These are phyloP conservation scores for Noctuana brunneofusca DNA, from an alignment of 2,888 invertebrate species.

Conservation along the genomic window DNA sequence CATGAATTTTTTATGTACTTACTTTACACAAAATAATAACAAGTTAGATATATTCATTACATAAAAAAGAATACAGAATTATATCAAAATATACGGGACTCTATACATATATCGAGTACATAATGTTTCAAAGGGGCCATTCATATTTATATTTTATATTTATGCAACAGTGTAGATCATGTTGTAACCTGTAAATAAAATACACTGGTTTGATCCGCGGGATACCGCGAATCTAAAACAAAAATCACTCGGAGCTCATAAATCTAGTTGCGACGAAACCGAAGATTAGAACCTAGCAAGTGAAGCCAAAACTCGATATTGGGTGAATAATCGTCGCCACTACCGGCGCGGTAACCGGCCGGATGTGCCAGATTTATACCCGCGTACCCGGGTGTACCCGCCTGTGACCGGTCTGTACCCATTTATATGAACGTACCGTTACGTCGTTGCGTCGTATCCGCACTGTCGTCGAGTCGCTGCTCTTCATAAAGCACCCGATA, in stretches of 20 bases:
- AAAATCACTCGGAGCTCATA: constrained; percentile 50
- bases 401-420: constrained; percentile 52
- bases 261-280: constrained; percentile 69
- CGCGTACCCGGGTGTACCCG: constrained; percentile 48
- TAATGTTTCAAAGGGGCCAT: too few relatives aligned
- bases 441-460: constrained; percentile 53
- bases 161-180: background rate
- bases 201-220: background rate
- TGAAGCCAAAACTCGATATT: constrained; percentile 83
- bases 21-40: too few relatives aligned
- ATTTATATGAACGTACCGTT: constrained; percentile 43
- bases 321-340: constrained; percentile 82
- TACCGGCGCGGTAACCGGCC: constrained; percentile 79
- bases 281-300: constrained; percentile 78
- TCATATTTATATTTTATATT: too few relatives aligned
- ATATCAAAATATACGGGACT: too few relatives aligned
- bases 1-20: too few relatives aligned
- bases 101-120: too few relatives aligned
- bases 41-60: too few relatives aligned
- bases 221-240: constrained; percentile 14
- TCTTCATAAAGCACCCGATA: constrained; percentile 78
- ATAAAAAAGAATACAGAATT: too few relatives aligned
- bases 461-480: constrained; percentile 67
- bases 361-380: constrained; percentile 81
- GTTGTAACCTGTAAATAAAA: background rate